Base-by-base conservation (phyloP, 2,797 vertebrate genomes). In the Pygocentrus nattereri region DNA sequence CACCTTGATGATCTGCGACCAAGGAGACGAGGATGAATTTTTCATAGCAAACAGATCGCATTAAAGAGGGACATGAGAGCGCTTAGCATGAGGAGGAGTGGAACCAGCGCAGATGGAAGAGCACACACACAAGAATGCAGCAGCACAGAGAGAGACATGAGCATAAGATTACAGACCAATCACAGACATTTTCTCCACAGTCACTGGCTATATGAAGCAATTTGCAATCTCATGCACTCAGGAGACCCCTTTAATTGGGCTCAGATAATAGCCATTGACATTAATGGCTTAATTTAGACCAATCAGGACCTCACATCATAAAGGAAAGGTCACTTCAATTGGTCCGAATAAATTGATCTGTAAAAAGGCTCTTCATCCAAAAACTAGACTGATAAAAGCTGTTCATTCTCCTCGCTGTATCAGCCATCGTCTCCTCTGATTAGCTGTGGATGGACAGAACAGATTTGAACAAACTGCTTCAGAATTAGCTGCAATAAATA, bases 1-100 rank as follows among this genome's bases (percentile, higher is more conserved):
- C 93, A 94, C 93, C 92, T 93, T 92, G 90, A 93, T 93, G 91
- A 93, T 92, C 93, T 91, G 89, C 86, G 85, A 89, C 90, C 90
- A 90, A 90, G 85, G 80, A 93, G 92, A 94, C 91, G 86, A 91
- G 91, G 89, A 92, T 91, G 87, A 92, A 93, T 93, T 90, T 93
- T 94, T 94, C 84, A 93, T 91, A 85, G 67, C 72, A 62, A 83
- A 76, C 82, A 82, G 74, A 85, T 78, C 72, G 16, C 80, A 85
- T 85, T 87, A 87, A 85, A 87, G 70, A 82, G 82, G 73, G 84
- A 87, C 84, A 82, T 56, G 76, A 82, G 86, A 84, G 84, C 12
- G 78, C 58, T 87, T 80, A 84, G 73, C 86, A 77, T 76, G 79
- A 81, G 62, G 38, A 73, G 65, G 59, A 74, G 64, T 23, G 70